Percentiles rank a stretch among this genome's conserved stretches.
Evolutionary conservation across 30 jellyfish, hydroid and myxozoan species (phyloP).

Genomic region (Pseudorhiza aurosa): DNA sequence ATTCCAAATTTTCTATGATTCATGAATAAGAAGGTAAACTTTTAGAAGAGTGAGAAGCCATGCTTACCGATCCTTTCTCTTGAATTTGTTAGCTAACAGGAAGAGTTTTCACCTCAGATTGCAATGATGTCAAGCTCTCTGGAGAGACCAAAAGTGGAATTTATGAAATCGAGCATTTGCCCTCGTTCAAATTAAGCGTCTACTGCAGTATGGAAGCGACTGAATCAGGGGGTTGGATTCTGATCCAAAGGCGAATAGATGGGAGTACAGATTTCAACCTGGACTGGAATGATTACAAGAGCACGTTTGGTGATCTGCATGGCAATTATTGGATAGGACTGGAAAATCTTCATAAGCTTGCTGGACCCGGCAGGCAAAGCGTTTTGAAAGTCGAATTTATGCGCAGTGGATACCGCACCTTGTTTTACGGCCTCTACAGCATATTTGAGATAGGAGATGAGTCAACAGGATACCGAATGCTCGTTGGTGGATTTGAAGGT

Average conservation of each 20-base stretch:
- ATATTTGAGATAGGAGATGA: conserved; percentile 2
- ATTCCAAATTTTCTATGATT: no score
- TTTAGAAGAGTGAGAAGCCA: no score
- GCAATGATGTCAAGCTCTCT: neutral
- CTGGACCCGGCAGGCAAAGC: conserved; percentile 4
- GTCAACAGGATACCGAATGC: neutral
- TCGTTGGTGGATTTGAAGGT: neutral
- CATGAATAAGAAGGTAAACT: no score
- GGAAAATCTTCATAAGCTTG: conserved; percentile 4
- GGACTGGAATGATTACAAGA: conserved; percentile 24
- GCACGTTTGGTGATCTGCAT: conserved; percentile 18
- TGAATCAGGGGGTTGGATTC: conserved; percentile 60
- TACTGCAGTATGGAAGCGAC: conserved; percentile 19
- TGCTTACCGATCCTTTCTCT: no score
- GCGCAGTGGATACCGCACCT: neutral
- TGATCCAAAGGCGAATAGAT: conserved; percentile 34
- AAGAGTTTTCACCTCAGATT: no score
- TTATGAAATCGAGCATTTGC: neutral
- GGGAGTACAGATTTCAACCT: conserved; percentile 5
- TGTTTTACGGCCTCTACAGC: neutral
- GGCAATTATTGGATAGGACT: conserved; percentile 38
- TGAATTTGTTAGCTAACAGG: no score
- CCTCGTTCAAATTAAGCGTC: neutral
- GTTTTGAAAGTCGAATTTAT: neutral
- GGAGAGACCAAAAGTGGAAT: neutral